Evolutionary conservation across 35 echinoderm and acorn worm species (phyloP).

Genomic region (Acanthaster planci): DNA sequence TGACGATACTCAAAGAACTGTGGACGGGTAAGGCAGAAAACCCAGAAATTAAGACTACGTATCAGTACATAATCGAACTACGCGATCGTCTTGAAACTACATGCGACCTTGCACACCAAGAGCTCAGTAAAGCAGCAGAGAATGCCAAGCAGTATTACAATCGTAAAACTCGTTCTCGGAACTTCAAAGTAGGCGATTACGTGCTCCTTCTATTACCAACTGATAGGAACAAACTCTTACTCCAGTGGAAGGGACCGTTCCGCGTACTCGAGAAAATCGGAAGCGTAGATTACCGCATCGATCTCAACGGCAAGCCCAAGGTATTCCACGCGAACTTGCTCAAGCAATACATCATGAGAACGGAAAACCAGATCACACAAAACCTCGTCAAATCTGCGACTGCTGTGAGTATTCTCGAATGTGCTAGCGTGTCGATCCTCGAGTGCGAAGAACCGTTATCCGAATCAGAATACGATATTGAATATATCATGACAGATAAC

Average conservation of each 20-base stretch:
- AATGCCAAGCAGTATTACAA: constrained; percentile 48
- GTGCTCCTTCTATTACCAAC: constrained; percentile 57
- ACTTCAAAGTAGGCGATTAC: constrained; percentile 49
- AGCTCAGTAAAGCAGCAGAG: constrained; percentile 28
- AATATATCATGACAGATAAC: not conserved
- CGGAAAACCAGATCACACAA: not conserved
- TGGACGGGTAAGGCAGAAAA: constrained; percentile 47
- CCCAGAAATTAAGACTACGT: constrained; percentile 43
- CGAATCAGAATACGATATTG: not conserved
- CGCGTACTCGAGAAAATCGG: constrained; percentile 16
- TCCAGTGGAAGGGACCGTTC: constrained; percentile 66
- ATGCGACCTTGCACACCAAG: constrained; percentile 38
- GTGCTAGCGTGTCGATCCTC: not conserved
- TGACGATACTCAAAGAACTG: constrained; percentile 63
- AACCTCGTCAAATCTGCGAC: not conserved
- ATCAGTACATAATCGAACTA: constrained; percentile 66
- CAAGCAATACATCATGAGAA: constrained; percentile 46
- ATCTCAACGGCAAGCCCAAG: constrained; percentile 32
- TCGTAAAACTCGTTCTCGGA: constrained; percentile 18
- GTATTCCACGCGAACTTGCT: constrained; percentile 64
- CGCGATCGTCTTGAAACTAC: constrained; percentile 41
- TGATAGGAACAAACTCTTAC: constrained; percentile 36
- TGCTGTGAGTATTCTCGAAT: not conserved
- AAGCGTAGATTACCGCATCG: no score
- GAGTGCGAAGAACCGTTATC: constrained; percentile 14